phyloP scores from a whole-genome alignment of 2,888 invertebrate species.

The Sarcophaga caerulescens region DNA sequence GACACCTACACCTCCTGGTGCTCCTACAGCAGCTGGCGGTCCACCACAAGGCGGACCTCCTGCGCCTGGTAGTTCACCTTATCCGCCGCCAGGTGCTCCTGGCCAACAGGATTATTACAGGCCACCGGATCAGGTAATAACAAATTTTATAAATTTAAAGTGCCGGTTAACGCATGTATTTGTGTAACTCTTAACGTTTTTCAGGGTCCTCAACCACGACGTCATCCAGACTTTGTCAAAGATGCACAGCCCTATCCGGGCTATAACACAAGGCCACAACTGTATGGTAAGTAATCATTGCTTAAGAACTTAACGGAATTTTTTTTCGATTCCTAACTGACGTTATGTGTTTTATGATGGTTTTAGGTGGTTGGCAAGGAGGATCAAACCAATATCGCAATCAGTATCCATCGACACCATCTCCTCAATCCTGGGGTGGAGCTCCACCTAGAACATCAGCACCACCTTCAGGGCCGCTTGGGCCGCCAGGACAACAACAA shows the following conservation, averaged over 20 bases:
- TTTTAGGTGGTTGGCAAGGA: conserved; percentile 85
- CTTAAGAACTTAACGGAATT: too few species aligned
- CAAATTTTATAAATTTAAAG: background rate
- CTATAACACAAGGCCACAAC: conserved; percentile 85
- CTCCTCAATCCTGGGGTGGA: conserved; percentile 79
- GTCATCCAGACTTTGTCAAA: conserved; percentile 92
- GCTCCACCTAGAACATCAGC: conserved; percentile 78
- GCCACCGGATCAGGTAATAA: conserved; percentile 80
- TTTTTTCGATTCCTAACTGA: too few species aligned
- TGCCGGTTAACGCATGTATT: background rate
- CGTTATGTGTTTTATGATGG: background rate
- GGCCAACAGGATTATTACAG: conserved; percentile 84
- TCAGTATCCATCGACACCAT: conserved; percentile 80
- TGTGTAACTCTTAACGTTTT: background rate
- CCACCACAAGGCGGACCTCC: conserved; percentile 81
- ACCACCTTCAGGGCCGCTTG: conserved; percentile 76
- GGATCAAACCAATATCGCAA: conserved; percentile 82
- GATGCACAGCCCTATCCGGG: conserved; percentile 86
- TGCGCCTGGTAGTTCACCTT: conserved; percentile 78
- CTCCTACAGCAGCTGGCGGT: conserved; percentile 73
- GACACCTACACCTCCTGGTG: conserved; percentile 82
- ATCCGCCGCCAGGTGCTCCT: conserved; percentile 81
- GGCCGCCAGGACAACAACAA: conserved; percentile 80
- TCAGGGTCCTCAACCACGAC: conserved; percentile 86
- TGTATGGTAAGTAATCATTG: conserved; percentile 83